Base-by-base conservation (phyloP, 2,888 invertebrate genomes). In the Electrophaes corylata region DNA sequence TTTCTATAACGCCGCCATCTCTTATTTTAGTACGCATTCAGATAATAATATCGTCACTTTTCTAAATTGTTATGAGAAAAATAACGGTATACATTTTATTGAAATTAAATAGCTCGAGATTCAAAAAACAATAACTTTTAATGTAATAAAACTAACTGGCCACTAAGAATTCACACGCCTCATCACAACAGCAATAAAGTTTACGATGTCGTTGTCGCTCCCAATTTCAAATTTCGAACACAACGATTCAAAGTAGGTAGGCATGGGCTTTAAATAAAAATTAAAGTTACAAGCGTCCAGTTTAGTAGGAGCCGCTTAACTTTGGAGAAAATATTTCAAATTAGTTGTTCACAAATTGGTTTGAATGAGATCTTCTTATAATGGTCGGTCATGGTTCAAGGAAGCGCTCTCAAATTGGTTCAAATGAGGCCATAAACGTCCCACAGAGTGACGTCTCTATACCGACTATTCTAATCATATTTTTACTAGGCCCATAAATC, bases 1-100 rank as follows among this genome's bases (percentile, higher is more conserved):
- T 92, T 90, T 89, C 88, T 91, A 88, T 88, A 89, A 88, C 84
- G 79, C 84, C 83, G 85, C 83, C 89, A 88, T 88, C 81, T 89
- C 86, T 84, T 83, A 81, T 83, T 78, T 80, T 81, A 79, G 70
- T 66, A 74, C 73, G 69, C 74, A 71, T 70, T 75, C 79, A 64
- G 62, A 37, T 37, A 37, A 37, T 37, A 37, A 56, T 67, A 65
- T 59, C 41, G 55, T 57, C 55, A 61, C 49, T 49, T 54, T 60
- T 47, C n/a, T n/a, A 52, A 54, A 49, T 29, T 49, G 44, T 23
- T 43, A 10, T 29, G 26, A 26, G 14, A 37, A 51, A 46, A 48
- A 26, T 53, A 47, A 37, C 33, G n/a, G 37, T 58, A 31, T 52
- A 53, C 43, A 46, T 51, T 54, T 60, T 60, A 60, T 45, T 46